These are phyloP conservation scores for Hypselothyrea guttata DNA, from an alignment of 2,888 invertebrate genomes.

Conservation along the genomic window DNA sequence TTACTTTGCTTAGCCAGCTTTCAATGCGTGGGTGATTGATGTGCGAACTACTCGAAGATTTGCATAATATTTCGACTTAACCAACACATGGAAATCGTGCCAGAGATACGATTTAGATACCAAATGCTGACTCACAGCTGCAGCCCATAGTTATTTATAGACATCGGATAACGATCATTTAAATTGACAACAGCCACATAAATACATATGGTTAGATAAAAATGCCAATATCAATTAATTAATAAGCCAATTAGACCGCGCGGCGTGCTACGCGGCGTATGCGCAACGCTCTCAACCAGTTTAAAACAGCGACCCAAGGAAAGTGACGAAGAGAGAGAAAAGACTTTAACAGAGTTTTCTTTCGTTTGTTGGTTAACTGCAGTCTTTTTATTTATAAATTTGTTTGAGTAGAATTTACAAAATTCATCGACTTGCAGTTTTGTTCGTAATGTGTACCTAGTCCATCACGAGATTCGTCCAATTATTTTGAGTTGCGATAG, in stretches of 20 bases:
- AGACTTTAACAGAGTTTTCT: not conserved
- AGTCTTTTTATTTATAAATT: constrained; percentile 56
- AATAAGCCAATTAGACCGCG: constrained; percentile 52
- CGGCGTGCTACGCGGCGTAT: constrained; percentile 54
- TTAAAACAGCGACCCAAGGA: constrained; percentile 11
- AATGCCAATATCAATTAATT: constrained; percentile 61
- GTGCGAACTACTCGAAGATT: constrained; percentile 54
- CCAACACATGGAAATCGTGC: constrained; percentile 42
- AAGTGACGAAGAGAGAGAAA: constrained; percentile 1
- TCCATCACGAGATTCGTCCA: too few species aligned
- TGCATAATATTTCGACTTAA: constrained; percentile 52
- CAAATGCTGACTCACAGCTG: constrained; percentile 21
- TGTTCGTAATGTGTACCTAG: too few species aligned
- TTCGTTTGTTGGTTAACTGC: constrained; percentile 62
- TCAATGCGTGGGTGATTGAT: constrained; percentile 44
- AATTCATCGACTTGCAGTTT: too few species aligned
- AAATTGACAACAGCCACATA: constrained; percentile 41
- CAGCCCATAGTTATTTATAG: constrained; percentile 26
- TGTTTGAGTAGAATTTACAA: constrained; percentile 15
- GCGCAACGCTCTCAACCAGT: constrained; percentile 31
- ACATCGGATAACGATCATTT: constrained; percentile 30
- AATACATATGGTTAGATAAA: constrained; percentile 32
- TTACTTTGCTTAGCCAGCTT: too few species aligned
- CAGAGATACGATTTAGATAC: constrained; percentile 39
- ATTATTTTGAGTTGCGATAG: too few species aligned